Evolutionary conservation across 2,113 vertebrate species (phyloP).

Genomic region (Caloenas nicobarica): DNA sequence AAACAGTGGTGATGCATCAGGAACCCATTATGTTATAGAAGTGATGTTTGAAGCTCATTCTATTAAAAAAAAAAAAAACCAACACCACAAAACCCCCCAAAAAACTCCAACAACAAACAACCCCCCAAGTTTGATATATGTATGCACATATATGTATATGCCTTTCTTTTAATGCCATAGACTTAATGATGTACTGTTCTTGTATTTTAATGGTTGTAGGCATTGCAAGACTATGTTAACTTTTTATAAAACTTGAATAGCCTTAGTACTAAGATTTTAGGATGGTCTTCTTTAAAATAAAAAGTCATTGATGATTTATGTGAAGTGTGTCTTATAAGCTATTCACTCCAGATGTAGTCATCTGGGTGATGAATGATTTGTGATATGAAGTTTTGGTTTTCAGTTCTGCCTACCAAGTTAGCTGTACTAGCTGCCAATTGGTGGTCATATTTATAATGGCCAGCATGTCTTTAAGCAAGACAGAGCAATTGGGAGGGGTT

Average conservation of each 20-base stretch:
- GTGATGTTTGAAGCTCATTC: neutral
- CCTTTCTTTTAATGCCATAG: neutral
- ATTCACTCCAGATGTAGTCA: neutral
- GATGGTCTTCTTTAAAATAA: neutral
- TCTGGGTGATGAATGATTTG: neutral
- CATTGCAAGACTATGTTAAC: neutral
- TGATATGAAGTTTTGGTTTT: neutral
- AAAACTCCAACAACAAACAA: neutral
- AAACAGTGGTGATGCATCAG: neutral
- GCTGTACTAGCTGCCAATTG: neutral
- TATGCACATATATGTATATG: neutral
- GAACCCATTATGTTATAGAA: neutral
- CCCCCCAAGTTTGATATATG: neutral
- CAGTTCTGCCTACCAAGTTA: neutral
- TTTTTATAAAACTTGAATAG: neutral
- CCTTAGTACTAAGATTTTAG: neutral
- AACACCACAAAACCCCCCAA: no score
- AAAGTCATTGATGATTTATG: neutral
- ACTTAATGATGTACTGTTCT: neutral
- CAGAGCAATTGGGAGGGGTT: neutral
- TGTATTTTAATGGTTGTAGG: neutral
- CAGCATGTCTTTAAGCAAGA: neutral
- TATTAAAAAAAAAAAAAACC: neutral
- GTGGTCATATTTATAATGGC: neutral
- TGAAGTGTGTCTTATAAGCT: no score